Conservation (phyloP, 2,888 invertebrate species). For the Drosophila bunnanda region DNA sequence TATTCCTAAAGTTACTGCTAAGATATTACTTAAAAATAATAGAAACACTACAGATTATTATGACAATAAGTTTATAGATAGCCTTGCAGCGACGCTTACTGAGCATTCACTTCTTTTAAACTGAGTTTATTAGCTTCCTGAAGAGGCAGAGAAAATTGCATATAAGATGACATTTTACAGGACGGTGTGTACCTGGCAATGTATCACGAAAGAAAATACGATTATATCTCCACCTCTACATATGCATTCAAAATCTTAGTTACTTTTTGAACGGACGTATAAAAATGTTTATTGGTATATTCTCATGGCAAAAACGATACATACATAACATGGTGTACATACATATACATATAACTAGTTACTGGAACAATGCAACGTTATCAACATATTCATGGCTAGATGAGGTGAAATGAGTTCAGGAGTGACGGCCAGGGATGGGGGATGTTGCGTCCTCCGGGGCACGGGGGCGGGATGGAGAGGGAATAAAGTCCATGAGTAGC, state of each 20-base stretch:
- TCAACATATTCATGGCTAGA: slow-evolving; percentile 39
- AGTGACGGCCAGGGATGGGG: slow-evolving; percentile 4
- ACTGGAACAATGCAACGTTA: slow-evolving; percentile 48
- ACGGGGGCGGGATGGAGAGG: slow-evolving; percentile 9
- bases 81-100: background rate
- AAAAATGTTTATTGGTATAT: slow-evolving; percentile 59
- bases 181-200: no score
- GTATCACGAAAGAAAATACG: background rate
- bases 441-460: slow-evolving; percentile 1
- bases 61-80: background rate
- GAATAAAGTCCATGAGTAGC: slow-evolving; percentile 31
- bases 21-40: background rate
- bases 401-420: slow-evolving; percentile 1
- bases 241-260: background rate
- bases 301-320: slow-evolving; percentile 34
- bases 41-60: background rate
- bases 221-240: background rate
- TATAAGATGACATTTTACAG: background rate
- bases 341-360: slow-evolving; percentile 55
- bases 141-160: background rate
- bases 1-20: background rate
- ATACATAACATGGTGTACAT: slow-evolving; percentile 45
- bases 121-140: background rate
- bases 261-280: slow-evolving; percentile 44
- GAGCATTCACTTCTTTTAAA: background rate